Evolutionary conservation across 2,113 vertebrate genomes (phyloP).

Genomic region (Pavo muticus): DNA sequence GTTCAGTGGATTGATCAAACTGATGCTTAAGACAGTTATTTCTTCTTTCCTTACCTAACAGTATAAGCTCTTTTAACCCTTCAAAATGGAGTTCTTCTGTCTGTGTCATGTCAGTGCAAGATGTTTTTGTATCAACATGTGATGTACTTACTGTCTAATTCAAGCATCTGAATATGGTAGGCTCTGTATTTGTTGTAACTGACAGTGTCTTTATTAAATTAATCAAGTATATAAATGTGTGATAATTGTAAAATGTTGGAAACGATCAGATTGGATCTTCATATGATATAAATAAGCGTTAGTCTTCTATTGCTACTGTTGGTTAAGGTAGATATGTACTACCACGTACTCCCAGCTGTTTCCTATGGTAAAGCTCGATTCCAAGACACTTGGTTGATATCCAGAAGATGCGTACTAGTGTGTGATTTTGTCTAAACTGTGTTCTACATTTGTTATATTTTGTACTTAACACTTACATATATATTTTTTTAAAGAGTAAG

Average conservation of each 20-base stretch:
- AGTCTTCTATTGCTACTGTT: background rate
- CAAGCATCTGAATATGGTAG: background rate
- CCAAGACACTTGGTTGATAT: background rate
- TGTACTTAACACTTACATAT: background rate
- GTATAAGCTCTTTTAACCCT: background rate
- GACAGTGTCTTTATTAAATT: background rate
- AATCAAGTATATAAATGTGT: background rate
- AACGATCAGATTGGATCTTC: background rate
- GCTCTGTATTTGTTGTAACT: rapidly evolving
- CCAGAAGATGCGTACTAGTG: background rate
- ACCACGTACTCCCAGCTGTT: background rate
- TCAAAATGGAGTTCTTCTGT: background rate
- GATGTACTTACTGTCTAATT: background rate
- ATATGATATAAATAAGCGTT: background rate
- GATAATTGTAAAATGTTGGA: background rate
- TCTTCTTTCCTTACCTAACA: background rate
- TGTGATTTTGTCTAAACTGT: background rate
- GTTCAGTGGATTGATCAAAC: background rate
- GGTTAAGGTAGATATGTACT: background rate
- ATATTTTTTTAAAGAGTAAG: background rate
- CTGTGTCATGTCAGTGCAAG: background rate
- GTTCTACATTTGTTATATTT: background rate
- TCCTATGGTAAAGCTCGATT: background rate
- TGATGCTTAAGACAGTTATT: background rate
- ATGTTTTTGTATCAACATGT: background rate